Evolutionary conservation across 2,888 invertebrate species (phyloP), one percentile per base, ranked within the genome.

Genomic region (Drosophila robusta): DNA sequence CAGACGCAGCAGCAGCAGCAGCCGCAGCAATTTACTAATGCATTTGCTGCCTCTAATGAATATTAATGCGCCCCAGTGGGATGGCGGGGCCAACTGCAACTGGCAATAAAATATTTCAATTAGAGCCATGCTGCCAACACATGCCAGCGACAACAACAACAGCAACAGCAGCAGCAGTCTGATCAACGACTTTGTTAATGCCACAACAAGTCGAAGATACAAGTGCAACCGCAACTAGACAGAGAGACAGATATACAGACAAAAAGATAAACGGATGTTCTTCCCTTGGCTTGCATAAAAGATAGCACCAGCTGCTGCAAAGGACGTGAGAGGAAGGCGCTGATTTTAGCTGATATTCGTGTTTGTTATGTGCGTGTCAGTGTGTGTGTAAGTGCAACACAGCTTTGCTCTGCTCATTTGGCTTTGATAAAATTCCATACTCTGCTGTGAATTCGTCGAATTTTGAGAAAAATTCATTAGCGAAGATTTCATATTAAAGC

Each of bases 91-190:
- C 18, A 47, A 45, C 54, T 49, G 56, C 70, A 69, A 52, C 68
- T 68, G 71, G 75, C 81, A 84, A 87, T 81, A 81, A 87, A 85
- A 84, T 85, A 85, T 85, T 85, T 85, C 84, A 85, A 87, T 87
- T 85, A 85, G 78, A 80, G 70, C 78, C 70, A 52, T 64, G 67
- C 68, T 82, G 83, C 80, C 83, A 86, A 80, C 83, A 80, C 86
- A 83, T 76, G 61, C 65, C 57, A 64, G 41, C 49, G 42, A 36
- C 41, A 57, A 34, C 29, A 64, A 12, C 49, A 56, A 26, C 14
- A 41, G n/a, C n/a, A n/a, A n/a, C n/a, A n/a, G 26, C 42, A 52
- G 29, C 47, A 41, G 51, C 52, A 47, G 61, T 41, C 68, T 68
- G 85, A 83, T 83, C 85, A 82, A 85, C 85, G 82, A 85, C 75